Base-by-base conservation (phyloP, 2,797 vertebrate genomes). In the Siniperca obscura region DNA sequence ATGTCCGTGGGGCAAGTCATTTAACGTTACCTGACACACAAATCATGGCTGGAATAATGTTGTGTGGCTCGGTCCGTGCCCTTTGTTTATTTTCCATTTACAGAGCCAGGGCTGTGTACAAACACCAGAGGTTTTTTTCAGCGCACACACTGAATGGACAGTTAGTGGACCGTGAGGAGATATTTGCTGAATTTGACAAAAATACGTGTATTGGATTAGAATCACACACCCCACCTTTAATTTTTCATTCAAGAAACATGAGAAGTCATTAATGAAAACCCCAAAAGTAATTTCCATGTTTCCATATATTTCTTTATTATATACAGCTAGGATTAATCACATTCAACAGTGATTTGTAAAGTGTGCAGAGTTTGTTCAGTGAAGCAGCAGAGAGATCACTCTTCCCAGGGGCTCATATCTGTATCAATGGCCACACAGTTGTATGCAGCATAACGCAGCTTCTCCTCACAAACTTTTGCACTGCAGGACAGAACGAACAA, bases 351-450 rank as follows among this genome's bases (percentile, higher is more conserved):
- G 71, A 81, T 81, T 84, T 78, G 80, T 78, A 64, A 84, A 69
- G 57, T 70, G 80, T 80, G 80, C 77, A 90, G 80, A 83, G 76
- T 76, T 88, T 13, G 16, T 80, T 86, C 65, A 73, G 61, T 56
- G 62, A 84, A 67, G 75, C 81, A 78, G 57, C 27, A 75, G 74
- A 83, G 86, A 81, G 83, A 81, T 99, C 95, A 99, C 90, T 99
- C 98, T 52, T 99, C 98, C 98, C 98, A 99, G 0, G 98, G 98
- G 79, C 97, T 98, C 98, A 99, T 97, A 77, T 99, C 98, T 1
- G 97, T 99, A 92, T 99, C 98, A 14, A 99, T 99, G 84, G 98
- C 98, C 87, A 99, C 98, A 3, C 98, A 99, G 94, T 99, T 99
- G 90, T 99, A 99, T 0, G 98, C 98, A 0, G 98, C 98, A 2